A percentile compares a stretch with the other conserved stretches of the same genome.
Evolutionary conservation across 2,797 vertebrate genomes (phyloP).

Genomic region (Phrynocephalus forsythii): DNA sequence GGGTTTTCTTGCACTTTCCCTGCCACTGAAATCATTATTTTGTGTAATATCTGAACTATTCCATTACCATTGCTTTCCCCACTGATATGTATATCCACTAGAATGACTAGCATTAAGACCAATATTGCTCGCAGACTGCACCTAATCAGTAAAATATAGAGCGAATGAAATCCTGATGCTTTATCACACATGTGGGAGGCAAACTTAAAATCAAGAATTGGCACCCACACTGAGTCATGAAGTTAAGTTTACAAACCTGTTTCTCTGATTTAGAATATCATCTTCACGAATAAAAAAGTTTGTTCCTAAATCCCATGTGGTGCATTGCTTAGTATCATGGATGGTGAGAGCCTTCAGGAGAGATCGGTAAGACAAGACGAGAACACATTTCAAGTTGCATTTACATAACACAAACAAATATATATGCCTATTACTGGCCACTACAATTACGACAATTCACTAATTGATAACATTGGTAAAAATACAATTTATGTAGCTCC

Average conservation of each 20-base stretch:
- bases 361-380: constrained; percentile 14
- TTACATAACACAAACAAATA: background rate
- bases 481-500: background rate
- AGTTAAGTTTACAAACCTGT: constrained; percentile 80
- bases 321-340: constrained; percentile 91
- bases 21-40: background rate
- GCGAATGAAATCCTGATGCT: too few species aligned
- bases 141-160: background rate
- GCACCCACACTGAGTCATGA: background rate
- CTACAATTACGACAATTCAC: background rate
- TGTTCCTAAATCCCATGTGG: constrained; percentile 89
- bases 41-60: background rate
- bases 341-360: constrained; percentile 87
- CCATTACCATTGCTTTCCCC: background rate
- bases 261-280: constrained; percentile 87
- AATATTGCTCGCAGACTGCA: background rate
- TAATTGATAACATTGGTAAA: background rate
- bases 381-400: background rate
- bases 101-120: background rate
- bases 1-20: background rate
- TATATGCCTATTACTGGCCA: background rate
- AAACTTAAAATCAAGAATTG: background rate
- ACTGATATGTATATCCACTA: background rate
- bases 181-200: too few species aligned
- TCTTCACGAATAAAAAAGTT: constrained; percentile 96